phyloP scores from a whole-genome alignment of 2,113 vertebrate genomes.

The Chrysemys picta region DNA sequence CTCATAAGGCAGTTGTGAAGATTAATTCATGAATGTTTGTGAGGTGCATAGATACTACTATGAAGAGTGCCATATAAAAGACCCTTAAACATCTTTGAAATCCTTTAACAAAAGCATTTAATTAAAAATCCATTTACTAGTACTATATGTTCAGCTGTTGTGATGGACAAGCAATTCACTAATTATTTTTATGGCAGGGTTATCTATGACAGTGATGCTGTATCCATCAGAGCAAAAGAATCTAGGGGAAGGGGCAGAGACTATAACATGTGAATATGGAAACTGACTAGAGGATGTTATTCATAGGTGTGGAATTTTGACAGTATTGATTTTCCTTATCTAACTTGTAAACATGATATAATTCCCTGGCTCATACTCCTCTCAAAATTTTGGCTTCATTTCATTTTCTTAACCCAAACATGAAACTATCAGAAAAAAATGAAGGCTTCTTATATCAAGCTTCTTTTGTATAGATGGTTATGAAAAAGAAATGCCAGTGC shows the following conservation, averaged over 20 bases:
- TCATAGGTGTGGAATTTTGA: background rate
- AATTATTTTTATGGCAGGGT: background rate
- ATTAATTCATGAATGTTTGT: background rate
- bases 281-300: background rate
- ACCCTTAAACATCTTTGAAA: background rate
- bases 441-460: background rate
- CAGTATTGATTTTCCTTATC: background rate
- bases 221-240: background rate
- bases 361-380: background rate
- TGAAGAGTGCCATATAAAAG: background rate
- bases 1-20: background rate
- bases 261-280: background rate
- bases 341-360: background rate
- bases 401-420: background rate
- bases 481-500: background rate
- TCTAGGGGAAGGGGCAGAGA: background rate
- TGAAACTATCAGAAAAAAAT: no score
- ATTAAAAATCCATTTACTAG: background rate
- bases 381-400: background rate
- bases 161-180: background rate
- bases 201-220: background rate
- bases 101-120: background rate
- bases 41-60: background rate
- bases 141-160: background rate
- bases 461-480: background rate